Evolutionary conservation across 37 sponge, comb jelly and placozoan genomes (phyloP).

Genomic region (Theonella swinhoei): DNA sequence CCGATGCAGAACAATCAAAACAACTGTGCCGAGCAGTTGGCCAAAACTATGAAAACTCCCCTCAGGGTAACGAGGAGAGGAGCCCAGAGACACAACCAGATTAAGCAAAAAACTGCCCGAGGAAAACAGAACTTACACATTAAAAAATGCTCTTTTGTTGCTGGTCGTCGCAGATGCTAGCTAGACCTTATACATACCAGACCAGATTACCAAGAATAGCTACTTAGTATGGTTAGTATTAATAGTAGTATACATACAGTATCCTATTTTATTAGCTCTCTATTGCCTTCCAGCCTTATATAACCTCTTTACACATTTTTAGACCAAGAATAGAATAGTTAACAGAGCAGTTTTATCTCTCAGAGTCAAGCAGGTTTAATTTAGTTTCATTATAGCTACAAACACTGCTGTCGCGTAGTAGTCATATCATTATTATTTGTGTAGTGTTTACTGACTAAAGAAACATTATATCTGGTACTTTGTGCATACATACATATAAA

Average conservation of each 20-base stretch:
- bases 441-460: no score
- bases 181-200: background rate
- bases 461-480: no score
- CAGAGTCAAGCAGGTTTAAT: no score
- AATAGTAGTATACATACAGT: background rate
- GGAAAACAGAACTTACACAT: conserved; percentile 15
- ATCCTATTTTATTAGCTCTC: no score
- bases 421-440: no score
- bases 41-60: conserved; percentile 7
- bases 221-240: background rate
- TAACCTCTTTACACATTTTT: no score
- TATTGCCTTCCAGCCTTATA: no score
- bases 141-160: conserved; percentile 45
- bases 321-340: no score
- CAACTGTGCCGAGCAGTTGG: background rate
- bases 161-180: conserved; percentile 64
- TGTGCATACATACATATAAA: no score
- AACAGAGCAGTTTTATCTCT: no score
- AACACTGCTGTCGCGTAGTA: no score
- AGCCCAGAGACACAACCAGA: conserved; percentile 54
- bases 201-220: background rate
- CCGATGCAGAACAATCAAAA: background rate
- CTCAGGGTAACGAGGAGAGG: conserved; percentile 44
- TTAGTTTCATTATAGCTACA: no score
- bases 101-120: background rate